Conservation (phyloP, 2,113 vertebrate genomes). For the Ochotona curzoniae region DNA sequence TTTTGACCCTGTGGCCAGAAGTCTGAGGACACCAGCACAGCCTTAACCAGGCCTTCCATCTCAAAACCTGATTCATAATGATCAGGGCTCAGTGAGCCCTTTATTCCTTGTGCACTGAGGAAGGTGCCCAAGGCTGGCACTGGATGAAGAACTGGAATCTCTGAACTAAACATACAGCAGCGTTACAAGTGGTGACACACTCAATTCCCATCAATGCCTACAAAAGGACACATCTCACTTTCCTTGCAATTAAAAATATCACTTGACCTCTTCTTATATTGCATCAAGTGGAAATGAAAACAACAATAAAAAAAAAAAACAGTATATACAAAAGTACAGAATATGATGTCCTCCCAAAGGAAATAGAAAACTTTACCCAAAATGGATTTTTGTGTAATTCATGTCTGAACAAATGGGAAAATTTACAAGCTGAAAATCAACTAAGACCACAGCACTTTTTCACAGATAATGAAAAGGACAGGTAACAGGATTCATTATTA, state of each 20-base stretch:
- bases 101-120: neutral
- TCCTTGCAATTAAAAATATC: constrained; percentile 43
- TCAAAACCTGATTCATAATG: constrained; percentile 37
- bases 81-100: neutral
- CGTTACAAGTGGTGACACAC: neutral
- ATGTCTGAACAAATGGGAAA: neutral
- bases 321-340: neutral
- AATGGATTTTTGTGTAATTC: neutral
- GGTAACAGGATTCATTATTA: neutral
- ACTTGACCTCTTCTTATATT: neutral
- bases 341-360: neutral
- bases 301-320: neutral
- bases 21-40: neutral
- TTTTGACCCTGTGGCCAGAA: constrained; percentile 70
- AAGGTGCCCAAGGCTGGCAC: neutral
- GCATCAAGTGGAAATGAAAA: neutral
- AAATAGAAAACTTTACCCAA: neutral
- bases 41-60: constrained; percentile 14
- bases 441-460: neutral
- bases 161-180: neutral
- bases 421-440: constrained; percentile 16
- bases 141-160: constrained; percentile 8
- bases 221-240: constrained; percentile 37
- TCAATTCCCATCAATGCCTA: neutral
- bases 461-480: constrained; percentile 37